Base-by-base conservation (phyloP, 2,113 vertebrate species). In the Pycnonotus jocosus region DNA sequence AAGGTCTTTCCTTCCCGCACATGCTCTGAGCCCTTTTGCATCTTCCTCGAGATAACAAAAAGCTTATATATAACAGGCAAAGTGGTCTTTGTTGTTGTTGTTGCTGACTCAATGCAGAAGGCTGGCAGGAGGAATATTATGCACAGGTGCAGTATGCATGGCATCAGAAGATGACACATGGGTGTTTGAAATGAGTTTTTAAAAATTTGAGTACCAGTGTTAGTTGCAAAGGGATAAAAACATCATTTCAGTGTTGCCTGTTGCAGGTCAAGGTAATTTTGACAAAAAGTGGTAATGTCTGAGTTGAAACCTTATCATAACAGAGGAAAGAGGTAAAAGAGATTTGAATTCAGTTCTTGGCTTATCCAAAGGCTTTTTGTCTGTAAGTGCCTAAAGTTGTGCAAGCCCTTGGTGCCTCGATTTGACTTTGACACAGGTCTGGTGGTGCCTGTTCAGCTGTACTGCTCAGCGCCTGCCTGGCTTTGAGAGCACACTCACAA, bases 111-210 rank as follows among this genome's bases (percentile, higher is more conserved):
- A 64, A 82, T 85, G 86, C 57, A 90, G 86, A 86, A 71, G 76
- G 72, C 66, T 65, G 79, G 73, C 50, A 60, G 90, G 64, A 88
- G 74, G 69, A 71, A 45, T 31, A 73, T 60, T 62, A 65, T 80
- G 64, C 82, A 91, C 93, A 97, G 95, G 95, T 97, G 94, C 92
- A 91, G 38, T 10, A 4, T 35, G 60, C 27, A 10, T n/a, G 83
- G 47, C 42, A 13, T 64, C 72, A 71, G 81, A 72, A 69, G 45
- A 83, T 45, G 58, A 51, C 50, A 28, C 7, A 11, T 13, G 18
- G 11, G 14, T 70, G 58, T 48, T 85, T 66, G 62, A 91, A 82
- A 77, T 64, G 3, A 60, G 10, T 28, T 28, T 40, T 19, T 40
- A 30, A 13, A 25, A 57, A 62, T 45, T 74, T 64, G 57, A 91